phyloP scores from a whole-genome alignment of 2,113 vertebrate genomes.

The Nothocercus julius region DNA sequence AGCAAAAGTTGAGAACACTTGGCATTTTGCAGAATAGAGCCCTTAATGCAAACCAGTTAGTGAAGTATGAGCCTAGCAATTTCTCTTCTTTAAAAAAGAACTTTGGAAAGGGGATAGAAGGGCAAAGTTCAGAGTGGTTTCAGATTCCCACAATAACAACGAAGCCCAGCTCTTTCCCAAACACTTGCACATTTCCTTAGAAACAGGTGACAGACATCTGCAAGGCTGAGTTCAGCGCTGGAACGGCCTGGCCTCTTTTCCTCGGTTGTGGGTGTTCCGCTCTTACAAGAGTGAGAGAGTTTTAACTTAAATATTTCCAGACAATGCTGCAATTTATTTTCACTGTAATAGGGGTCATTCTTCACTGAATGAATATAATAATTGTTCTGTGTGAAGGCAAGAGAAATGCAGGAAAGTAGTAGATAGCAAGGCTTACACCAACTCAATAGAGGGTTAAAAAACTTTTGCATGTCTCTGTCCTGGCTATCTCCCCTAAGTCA shows the following conservation, averaged over 20 bases:
- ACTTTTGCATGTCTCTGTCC: not conserved
- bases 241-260: constrained; percentile 37
- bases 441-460: not conserved
- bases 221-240: constrained; percentile 48
- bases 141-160: constrained; percentile 62
- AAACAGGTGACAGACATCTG: constrained; percentile 73
- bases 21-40: constrained; percentile 25
- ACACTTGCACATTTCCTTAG: constrained; percentile 69
- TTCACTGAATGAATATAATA: constrained; percentile 37
- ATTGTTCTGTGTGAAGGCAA: constrained; percentile 41
- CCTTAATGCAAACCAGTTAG: constrained; percentile 47
- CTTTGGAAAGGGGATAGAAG: constrained; percentile 53
- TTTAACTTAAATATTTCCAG: constrained; percentile 66
- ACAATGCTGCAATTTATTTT: constrained; percentile 45
- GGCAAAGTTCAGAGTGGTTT: constrained; percentile 68
- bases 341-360: constrained; percentile 57
- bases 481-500: not conserved
- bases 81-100: constrained; percentile 29
- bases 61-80: constrained; percentile 10
- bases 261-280: constrained; percentile 62
- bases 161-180: constrained; percentile 58
- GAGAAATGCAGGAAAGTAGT: not conserved
- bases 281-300: constrained; percentile 52
- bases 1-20: constrained; percentile 7
- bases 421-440: not conserved